Base-by-base conservation (phyloP, 2,797 vertebrate genomes). In the Pseudomugil gertrudae region DNA sequence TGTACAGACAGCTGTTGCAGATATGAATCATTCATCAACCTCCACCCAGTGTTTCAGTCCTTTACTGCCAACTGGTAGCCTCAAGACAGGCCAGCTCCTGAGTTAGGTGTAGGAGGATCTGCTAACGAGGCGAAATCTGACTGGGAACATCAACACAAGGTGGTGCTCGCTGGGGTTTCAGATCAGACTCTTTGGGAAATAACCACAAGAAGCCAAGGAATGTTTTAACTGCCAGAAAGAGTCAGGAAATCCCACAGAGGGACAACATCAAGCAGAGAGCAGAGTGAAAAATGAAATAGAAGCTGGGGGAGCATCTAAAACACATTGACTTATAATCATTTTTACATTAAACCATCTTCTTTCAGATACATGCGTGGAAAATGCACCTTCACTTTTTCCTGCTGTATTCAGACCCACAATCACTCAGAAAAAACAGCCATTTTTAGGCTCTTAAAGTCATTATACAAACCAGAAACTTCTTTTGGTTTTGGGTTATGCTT, bases 141-240 rank as follows among this genome's bases (percentile, higher is more conserved):
- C 76, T 43, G 29, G n/a, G n/a, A n/a, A n/a, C n/a, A n/a, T n/a
- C n/a, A n/a, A n/a, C n/a, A n/a, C n/a, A n/a, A n/a, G n/a, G 69
- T 64, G 47, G 32, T 0, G 30, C 81, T 79, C 76, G 1, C 53
- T 3, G 32, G 81, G 85, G 78, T 57, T 78, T 77, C 72, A 75
- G 81, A 86, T 89, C 72, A 79, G 59, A 80, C 85, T 86, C 60
- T 61, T 40, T 72, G 35, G 72, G 75, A 74, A 84, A 84, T 63
- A 80, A 64, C 66, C 51, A 29, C 3, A 5, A 58, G 65, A 65
- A 52, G 62, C 24, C 11, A 40, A 54, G 61, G 59, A 74, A 78
- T 76, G 53, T 62, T 26, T 66, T 0, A n/a, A 59, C 52, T 27
- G 58, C 36, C 30, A 36, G 43, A 50, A 23, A 53, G 33, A 38